These are phyloP conservation scores for Tinamus major DNA, from an alignment of 2,797 vertebrate genomes.

Conservation along the genomic window DNA sequence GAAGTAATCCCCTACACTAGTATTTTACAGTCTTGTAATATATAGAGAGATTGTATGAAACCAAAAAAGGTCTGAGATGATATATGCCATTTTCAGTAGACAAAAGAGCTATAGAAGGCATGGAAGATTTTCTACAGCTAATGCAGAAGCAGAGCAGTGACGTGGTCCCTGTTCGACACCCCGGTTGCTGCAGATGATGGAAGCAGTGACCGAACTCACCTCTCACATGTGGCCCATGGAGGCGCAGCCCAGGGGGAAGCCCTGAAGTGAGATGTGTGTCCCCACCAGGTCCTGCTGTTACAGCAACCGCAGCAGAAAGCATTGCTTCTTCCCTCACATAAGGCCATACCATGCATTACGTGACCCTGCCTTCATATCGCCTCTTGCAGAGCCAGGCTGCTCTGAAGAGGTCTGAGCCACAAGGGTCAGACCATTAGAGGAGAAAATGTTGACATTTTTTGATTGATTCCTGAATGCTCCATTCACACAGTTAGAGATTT, in stretches of 20 bases:
- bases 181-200: background rate
- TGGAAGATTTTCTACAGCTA: background rate
- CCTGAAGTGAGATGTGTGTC: accelerated
- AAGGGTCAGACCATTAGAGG: too few relatives aligned
- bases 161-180: background rate
- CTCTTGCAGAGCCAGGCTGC: background rate
- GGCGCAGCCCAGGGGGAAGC: background rate
- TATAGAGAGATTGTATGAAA: background rate
- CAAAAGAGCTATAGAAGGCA: background rate
- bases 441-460: background rate
- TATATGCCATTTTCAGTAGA: background rate
- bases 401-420: background rate
- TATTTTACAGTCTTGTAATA: conserved; percentile 10
- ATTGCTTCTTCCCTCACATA: background rate
- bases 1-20: conserved; percentile 1
- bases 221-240: background rate
- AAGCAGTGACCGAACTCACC: too few relatives aligned
- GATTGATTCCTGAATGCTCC: background rate
- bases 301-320: background rate
- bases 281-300: accelerated
- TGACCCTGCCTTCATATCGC: background rate
- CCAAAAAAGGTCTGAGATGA: background rate
- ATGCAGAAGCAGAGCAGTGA: background rate
- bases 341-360: background rate
- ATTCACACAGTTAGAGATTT: background rate